Base-by-base conservation (phyloP, 2,797 vertebrate genomes). In the Cryptoprocta ferox region DNA sequence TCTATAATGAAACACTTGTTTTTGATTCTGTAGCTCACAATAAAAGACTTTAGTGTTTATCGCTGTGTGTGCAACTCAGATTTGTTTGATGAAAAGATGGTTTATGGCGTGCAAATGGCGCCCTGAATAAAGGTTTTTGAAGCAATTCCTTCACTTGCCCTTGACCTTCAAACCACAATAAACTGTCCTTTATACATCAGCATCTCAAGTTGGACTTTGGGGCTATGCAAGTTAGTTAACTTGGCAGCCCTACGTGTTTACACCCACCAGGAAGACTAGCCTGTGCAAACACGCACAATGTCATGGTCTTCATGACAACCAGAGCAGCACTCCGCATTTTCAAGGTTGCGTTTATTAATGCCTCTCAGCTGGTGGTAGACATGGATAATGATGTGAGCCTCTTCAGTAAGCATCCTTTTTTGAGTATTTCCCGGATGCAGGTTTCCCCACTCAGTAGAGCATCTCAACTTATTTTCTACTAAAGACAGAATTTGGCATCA, bases 11-110 rank as follows among this genome's bases (percentile, higher is more conserved):
- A 94, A 71, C 94, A 0, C 94, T 98, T 99, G 98, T 99, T 91
- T 98, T 98, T 97, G 97, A 66, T 96, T 98, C 91, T 18, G 24
- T 97, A 96, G 86, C 83, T 91, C 21, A 95, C 95, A 97, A 98
- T 98, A 98, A 98, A 98, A 98, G 98, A 97, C 97, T 91, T 92
- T 3, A 98, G 96, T 99, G 98, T 99, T 98, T 93, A 88, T 91
- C 81, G 42, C 94, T 95, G 28, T 68, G 61, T 98, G 97, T 97
- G 98, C 97, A 98, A 48, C 95, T 97, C 75, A 89, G 96, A 98
- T 97, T 92, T 97, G 95, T 95, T 96, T 97, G 98, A 98, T 98
- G 98, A 98, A 98, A 99, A 98, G 95, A 98, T 97, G 97, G 98
- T 97, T 98, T 98, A 98, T 98, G 96, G 95, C 42, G 92, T 87